Evolutionary conservation across 2,888 invertebrate genomes (phyloP).

Genomic region (Operophtera brumata): DNA sequence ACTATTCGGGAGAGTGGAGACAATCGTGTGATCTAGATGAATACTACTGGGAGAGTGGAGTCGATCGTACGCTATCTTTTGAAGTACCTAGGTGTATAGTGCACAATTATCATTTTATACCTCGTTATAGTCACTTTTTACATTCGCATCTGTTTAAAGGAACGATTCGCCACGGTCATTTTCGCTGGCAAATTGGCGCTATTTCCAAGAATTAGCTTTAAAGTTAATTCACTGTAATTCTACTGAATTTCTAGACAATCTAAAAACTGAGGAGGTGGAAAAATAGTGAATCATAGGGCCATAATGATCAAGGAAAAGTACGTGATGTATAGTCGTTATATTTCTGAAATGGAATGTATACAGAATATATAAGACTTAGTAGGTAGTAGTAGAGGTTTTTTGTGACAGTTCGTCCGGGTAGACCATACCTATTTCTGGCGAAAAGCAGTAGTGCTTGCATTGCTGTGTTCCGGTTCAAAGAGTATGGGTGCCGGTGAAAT

Average conservation of each 20-base stretch:
- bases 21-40: no score
- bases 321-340: no score
- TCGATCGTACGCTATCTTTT: conserved; percentile 17
- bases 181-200: conserved; percentile 49
- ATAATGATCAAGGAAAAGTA: no score
- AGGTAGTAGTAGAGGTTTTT: no score
- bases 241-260: background rate
- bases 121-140: conserved; percentile 21
- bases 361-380: no score
- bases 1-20: no score
- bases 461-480: no score
- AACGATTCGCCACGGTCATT: conserved; percentile 44
- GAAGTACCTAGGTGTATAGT: conserved; percentile 2
- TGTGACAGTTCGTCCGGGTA: no score
- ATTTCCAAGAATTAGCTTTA: conserved; percentile 25
- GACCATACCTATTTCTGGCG: no score
- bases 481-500: no score
- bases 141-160: conserved; percentile 5
- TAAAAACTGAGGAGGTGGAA: background rate
- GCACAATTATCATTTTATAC: conserved; percentile 11
- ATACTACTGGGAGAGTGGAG: conserved; percentile 21
- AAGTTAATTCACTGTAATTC: conserved; percentile 16
- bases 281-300: background rate
- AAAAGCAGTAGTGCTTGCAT: no score
- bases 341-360: no score